Evolutionary conservation across 1,140 invertebrate genomes (phyloP), one percentile per base, ranked within the genome.

Genomic region (Helicorthomorpha holstii): DNA sequence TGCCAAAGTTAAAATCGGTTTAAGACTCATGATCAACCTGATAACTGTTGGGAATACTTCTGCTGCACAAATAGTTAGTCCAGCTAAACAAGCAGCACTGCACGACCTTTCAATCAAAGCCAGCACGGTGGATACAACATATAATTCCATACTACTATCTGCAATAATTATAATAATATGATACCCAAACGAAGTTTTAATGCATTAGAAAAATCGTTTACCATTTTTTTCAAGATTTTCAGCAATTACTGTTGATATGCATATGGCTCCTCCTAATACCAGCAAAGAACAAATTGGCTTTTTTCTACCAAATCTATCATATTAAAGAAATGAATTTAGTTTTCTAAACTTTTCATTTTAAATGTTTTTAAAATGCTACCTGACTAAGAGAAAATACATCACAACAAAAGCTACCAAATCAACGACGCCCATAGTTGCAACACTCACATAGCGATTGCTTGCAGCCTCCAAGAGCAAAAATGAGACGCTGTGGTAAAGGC

Each of bases 401-500:
- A 67, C 52, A 3, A 61, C 46, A 41, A 21, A 57, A 21, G 62
- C 57, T 3, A 54, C 54, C 10, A 69, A 50, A 51, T 69, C 68
- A 24, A 67, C 51, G 1, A 48, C 55, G 14, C 59, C 65, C 24
- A 64, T 60, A 3, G 68, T 50, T 1, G 61, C 58, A 43, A 68
- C 63, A 42, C 59, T 64, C 1, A 64, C 29, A 49, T 69, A 65
- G 3, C 63, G 57, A 27, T 70, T 60, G 16, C 56, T 7, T 3
- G 52, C 55, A 21, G 67, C 49, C 41, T 55, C 59, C 2, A 65
- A 61, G 1, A 60, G 48, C 2, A 62, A 48, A 44, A 54, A 56
- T 22, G 58, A 54, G 25, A 67, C 50, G 7, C 60, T 54, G 42
- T 58, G 57, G 48, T 60, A 61, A 7, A 57, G 57, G n/a, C 62